Evolutionary conservation across 2,888 invertebrate species (phyloP), one percentile per base, ranked within the genome.

Genomic region (Pollenia griseotomentosa): DNA sequence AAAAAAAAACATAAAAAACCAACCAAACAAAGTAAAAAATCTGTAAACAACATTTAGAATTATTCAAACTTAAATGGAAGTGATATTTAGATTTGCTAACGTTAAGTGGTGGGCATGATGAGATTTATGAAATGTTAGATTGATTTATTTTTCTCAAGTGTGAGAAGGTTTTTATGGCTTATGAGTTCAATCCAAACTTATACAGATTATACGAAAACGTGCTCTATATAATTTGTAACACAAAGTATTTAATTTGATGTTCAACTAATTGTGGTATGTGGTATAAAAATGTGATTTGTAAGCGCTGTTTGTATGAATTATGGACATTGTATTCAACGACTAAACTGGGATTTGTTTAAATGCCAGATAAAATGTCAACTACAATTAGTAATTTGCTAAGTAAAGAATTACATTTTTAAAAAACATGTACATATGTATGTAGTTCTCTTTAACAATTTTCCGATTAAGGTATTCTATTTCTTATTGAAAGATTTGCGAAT

Each of bases 31-130:
- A 44, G 33, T 1, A 16, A 68, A 70, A 70, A 12, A 57, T 59
- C 9, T 40, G n/a, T 55, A 2, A 71, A 79, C 59, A 65, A 59
- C 53, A 48, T 66, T 73, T 44, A 16, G 46, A 77, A 42, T 57
- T 71, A 71, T 66, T 71, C 59, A 65, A 44, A 16, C 59, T 55
- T 66, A 78, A 74, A 84, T 74, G 66, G 40, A 44, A 14, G 23
- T 79, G 14, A 51, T 57, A 78, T 78, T 71, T 73, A 71, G 71
- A 83, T 82, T 75, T 82, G 42, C 59, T 51, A 53, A 57, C 55
- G 44, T 70, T 70, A 75, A 75, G 48, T 80, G 63, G 12, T 70
- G 51, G 10, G n/a, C 63, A 59, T 74, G 66, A n/a, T 42, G 55
- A 57, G 40, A 82, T 75, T 66, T 57, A 65, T 68, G 23, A 51